Evolutionary conservation across 1,140 invertebrate species (phyloP), one percentile per base, ranked within the genome.

Genomic region (Pachypeltis micranthus): DNA sequence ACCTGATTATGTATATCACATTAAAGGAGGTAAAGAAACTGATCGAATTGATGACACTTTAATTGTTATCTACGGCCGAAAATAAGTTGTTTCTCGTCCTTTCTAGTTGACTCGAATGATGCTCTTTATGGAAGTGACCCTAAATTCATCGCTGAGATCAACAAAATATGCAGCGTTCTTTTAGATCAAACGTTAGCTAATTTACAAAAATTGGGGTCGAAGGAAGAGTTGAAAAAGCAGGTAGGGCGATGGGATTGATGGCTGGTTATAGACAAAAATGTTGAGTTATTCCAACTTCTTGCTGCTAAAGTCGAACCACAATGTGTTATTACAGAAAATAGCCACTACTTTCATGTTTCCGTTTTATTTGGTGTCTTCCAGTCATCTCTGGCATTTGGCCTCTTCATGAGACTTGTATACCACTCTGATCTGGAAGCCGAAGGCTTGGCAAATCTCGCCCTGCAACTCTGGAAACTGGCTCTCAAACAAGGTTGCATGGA

Each of bases 51-150:
- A n/a, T n/a, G n/a, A n/a, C n/a, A n/a, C n/a, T n/a, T n/a, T n/a
- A n/a, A n/a, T n/a, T n/a, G n/a, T n/a, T n/a, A n/a, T n/a, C n/a
- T n/a, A n/a, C n/a, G n/a, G n/a, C n/a, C n/a, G n/a, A n/a, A n/a
- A n/a, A n/a, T n/a, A n/a, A n/a, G n/a, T n/a, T n/a, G n/a, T n/a
- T n/a, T n/a, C n/a, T n/a, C n/a, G n/a, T 51, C 21, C 64, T 70
- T 80, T 77, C 66, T 75, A 91, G 90, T 96, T 59, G 86, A 96
- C 72, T 93, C 93, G 1, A 97, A 97, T 74, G 93, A 97, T 74
- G 80, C 84, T 56, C 74, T 97, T n/a, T 96, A 96, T 74, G 93
- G 92, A 1, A 83, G 83, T 44, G 91, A 96, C 77, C 80, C 83
- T 26, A 89, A 93, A 74, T 96, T 92, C 74, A 76, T 94, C 12